Conservation (phyloP, 2,113 vertebrate species). For the Halichoeres trimaculatus region DNA sequence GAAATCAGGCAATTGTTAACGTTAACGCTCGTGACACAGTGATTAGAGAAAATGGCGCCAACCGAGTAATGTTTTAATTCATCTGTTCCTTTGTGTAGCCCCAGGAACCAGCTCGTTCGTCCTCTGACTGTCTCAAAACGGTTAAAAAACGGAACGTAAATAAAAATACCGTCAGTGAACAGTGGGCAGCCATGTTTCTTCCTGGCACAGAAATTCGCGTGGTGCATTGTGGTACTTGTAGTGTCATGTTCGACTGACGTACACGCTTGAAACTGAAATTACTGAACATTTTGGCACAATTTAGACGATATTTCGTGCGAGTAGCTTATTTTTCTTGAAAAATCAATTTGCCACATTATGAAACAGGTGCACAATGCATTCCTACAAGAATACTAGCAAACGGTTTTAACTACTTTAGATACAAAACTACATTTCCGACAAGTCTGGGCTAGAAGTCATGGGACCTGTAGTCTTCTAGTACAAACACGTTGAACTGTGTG, state of each 20-base stretch:
- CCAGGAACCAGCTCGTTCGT: constrained; percentile 1
- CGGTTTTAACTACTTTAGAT: no score
- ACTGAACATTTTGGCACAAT: neutral
- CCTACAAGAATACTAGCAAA: no score
- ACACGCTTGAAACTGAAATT: neutral
- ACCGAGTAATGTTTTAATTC: neutral
- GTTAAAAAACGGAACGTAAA: constrained; percentile 69
- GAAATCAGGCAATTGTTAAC: constrained; percentile 16
- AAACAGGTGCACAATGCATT: neutral
- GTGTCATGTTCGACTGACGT: constrained; percentile 17
- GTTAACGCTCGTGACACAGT: neutral
- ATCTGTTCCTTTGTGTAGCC: neutral
- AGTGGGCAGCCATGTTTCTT: constrained; percentile 83
- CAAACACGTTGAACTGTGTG: neutral
- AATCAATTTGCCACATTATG: neutral
- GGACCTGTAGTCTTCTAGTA: constrained; percentile 36
- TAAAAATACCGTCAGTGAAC: constrained; percentile 68
- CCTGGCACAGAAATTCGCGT: constrained; percentile 5
- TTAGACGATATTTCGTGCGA: neutral
- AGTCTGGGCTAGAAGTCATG: neutral
- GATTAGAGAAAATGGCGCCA: neutral
- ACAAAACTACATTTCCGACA: constrained; percentile 45
- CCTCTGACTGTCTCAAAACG: constrained; percentile 35
- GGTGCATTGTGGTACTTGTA: constrained; percentile 80
- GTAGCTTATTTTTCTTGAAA: neutral